Conservation (phyloP, 2,113 vertebrate species). For the Chaetops frenatus region DNA sequence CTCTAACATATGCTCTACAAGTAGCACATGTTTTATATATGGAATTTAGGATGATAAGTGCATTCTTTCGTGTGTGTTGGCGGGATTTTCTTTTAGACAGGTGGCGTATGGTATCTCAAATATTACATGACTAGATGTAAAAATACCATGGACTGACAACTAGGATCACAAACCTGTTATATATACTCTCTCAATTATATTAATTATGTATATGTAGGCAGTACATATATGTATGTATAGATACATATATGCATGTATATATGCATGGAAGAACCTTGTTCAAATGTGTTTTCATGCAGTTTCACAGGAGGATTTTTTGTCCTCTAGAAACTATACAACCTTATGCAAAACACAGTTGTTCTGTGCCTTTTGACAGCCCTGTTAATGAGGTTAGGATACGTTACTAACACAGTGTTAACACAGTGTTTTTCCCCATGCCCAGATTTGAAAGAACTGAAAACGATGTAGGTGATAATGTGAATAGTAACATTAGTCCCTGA, state of each 20-base stretch:
- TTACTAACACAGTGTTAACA: neutral
- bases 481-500: neutral
- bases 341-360: neutral
- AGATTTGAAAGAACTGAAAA: neutral
- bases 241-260: neutral
- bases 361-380: neutral
- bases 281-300: neutral
- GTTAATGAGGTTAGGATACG: accelerated
- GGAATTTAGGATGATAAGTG: neutral
- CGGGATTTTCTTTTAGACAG: neutral
- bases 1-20: neutral
- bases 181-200: neutral
- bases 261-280: neutral
- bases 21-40: neutral
- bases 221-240: neutral
- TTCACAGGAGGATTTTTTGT: neutral
- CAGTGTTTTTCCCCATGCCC: neutral
- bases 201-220: neutral
- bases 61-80: neutral
- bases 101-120: neutral
- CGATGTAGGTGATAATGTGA: neutral
- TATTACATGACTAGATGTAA: neutral
- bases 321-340: neutral
- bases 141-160: neutral
- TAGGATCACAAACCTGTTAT: neutral